Evolutionary conservation across 2,888 invertebrate genomes (phyloP).

Genomic region (Drymonia ruficornis): DNA sequence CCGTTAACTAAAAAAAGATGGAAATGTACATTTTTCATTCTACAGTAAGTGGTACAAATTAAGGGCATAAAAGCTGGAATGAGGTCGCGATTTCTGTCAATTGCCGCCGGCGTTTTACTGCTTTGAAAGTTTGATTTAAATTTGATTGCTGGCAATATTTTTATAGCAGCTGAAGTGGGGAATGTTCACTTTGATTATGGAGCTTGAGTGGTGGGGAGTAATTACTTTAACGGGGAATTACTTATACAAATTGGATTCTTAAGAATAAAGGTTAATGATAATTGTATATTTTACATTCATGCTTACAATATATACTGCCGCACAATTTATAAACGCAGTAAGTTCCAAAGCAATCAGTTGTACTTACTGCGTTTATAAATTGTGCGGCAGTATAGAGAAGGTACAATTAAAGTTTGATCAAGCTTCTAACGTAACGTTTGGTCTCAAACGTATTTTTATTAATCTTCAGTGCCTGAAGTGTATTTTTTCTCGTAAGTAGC

Average conservation of each 20-base stretch:
- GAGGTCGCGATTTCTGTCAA: conserved; percentile 68
- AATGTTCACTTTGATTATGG: conserved; percentile 3
- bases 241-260: too few relatives aligned
- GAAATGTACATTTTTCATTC: conserved; percentile 60
- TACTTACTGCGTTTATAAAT: too few relatives aligned
- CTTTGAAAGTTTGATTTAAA: conserved; percentile 39
- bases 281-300: background rate
- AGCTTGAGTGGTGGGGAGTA: background rate
- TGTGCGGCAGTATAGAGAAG: too few relatives aligned
- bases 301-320: background rate
- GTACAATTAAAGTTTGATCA: too few relatives aligned
- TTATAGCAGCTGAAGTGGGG: background rate
- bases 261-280: background rate
- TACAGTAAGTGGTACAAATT: conserved; percentile 69
- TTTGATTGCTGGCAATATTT: conserved; percentile 32
- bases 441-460: too few relatives aligned
- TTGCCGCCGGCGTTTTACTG: conserved; percentile 43
- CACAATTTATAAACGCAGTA: too few relatives aligned
- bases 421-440: too few relatives aligned
- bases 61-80: conserved; percentile 72
- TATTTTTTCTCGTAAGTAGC: too few relatives aligned
- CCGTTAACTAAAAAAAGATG: conserved; percentile 56
- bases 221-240: background rate
- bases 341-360: too few relatives aligned
- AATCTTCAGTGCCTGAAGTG: too few relatives aligned